Evolutionary conservation across 1,140 invertebrate genomes (phyloP), one percentile per base, ranked within the genome.

Genomic region (Trichonephila clavipes): DNA sequence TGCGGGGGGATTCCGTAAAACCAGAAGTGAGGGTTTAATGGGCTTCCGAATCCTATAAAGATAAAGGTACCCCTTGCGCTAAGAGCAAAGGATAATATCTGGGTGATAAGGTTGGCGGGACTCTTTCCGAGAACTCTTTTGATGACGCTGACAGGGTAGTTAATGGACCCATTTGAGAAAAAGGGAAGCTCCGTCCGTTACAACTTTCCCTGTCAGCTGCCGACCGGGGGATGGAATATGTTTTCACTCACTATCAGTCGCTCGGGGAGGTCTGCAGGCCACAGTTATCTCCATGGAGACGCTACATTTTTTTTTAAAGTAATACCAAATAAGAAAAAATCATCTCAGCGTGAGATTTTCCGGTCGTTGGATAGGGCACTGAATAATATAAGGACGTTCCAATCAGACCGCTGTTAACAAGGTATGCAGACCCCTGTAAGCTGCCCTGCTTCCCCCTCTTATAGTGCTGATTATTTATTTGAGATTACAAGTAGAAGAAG

Each of bases 91-190:
- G 72, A 77, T 77, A 77, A 77, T 77, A 77, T 77, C 72, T 77
- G 28, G 72, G 72, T 77, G 72, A 77, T 77, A 77, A 77, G 72
- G 72, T 40, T 77, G 72, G 24, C 72, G 72, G 72, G 72, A 77
- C 72, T 77, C 72, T 77, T 77, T 77, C 72, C 72, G 72, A 77
- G 72, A 77, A 77, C 72, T 77, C 72, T 77, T 77, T 77, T 77
- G 72, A 77, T 77, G 72, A 40, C 14, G 72, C 72, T 77, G 72
- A 77, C 72, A 77, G 72, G 34, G 72, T 77, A 77, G 72, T 77
- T 77, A 77, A 77, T 77, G 72, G 72, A 77, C 72, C 72, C 72
- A 77, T 77, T 77, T 77, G 72, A 77, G 72, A 77, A 77, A 77
- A 77, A 77, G 72, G 72, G 72, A 77, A 77, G 72, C 72, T 77